Evolutionary conservation across 2,113 vertebrate genomes (phyloP), one percentile per base, ranked within the genome.

Genomic region (Mus pahari): DNA sequence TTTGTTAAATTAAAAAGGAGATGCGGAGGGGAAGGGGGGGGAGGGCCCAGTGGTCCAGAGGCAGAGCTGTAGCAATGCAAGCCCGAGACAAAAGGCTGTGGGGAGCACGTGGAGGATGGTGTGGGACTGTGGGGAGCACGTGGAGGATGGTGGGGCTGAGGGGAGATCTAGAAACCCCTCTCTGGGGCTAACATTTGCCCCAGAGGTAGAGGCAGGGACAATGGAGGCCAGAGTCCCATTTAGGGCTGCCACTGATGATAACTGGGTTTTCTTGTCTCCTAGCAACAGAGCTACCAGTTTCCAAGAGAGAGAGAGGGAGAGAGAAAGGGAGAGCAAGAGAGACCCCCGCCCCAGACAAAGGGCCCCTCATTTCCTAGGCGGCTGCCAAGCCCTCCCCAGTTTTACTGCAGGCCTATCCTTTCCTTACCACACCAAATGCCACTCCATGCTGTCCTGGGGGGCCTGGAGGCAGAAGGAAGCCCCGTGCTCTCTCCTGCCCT

Each of bases 1-100:
- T 97, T 96, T 97, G 97, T 94, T 97, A 96, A 97, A 97, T 97
- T 97, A 96, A 97, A 96, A 96, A 96, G 94, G 87, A 95, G 94
- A 96, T 83, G 96, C 77, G 89, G 48, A 89, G 71, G 50, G 90
- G 96, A 91, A 1, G 31, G 94, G 94, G 73, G 77, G 94, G 73
- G 77, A 92, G 91, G 92, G 20, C 95, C 74, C 42, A 16, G 68
- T 4, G 55, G 81, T 92, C 92, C 86, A 22, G 70, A 88, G 95
- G 75, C 92, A 9, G 53, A 45, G 83, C 93, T 77, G 64, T 36
- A 62, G 62, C n/a, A 1, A 31, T 13, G 3, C 12, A 8, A 81
- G 89, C 64, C 74, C 5, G 50, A 98, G 70, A 96, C 96, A 91
- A 90, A 95, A 77, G 81, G 66, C 79, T 77, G 31, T 12, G 53